Evolutionary conservation across 2,888 invertebrate species (phyloP).

Genomic region (Xestia rhomboidea): DNA sequence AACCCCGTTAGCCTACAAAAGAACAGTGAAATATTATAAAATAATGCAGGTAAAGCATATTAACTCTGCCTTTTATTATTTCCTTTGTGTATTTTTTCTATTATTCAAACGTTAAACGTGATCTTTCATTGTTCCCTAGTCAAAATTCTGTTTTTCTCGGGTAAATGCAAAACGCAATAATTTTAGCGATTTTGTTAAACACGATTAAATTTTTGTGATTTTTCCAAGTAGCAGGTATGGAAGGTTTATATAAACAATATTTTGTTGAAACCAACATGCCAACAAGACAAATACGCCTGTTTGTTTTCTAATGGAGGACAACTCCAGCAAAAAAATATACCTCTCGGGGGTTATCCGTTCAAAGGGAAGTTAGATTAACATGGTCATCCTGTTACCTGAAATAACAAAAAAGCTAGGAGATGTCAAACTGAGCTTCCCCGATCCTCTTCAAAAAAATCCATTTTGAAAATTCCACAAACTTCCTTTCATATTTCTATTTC

Average conservation of each 20-base stretch:
- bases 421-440: conserved; percentile 16
- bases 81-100: conserved; percentile 42
- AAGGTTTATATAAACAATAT: not conserved
- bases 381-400: conserved; percentile 5
- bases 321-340: not conserved
- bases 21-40: conserved; percentile 38
- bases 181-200: not conserved
- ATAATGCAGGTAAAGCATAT: conserved; percentile 50
- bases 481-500: conserved; percentile 39
- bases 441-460: conserved; percentile 13
- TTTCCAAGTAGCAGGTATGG: not conserved
- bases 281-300: not conserved
- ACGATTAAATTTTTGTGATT: not conserved
- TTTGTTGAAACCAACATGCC: not conserved
- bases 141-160: not conserved
- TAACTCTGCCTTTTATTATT: conserved; percentile 40
- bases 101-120: conserved; percentile 28
- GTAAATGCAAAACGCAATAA: not conserved
- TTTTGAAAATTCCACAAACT: conserved; percentile 29
- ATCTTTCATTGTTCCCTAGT: conserved; percentile 31
- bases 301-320: not conserved
- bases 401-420: conserved; percentile 28
- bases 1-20: conserved; percentile 39
- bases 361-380: conserved; percentile 15
- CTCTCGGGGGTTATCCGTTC: not conserved